Conservation (phyloP, 2,113 vertebrate species). For the Casuarius casuarius region DNA sequence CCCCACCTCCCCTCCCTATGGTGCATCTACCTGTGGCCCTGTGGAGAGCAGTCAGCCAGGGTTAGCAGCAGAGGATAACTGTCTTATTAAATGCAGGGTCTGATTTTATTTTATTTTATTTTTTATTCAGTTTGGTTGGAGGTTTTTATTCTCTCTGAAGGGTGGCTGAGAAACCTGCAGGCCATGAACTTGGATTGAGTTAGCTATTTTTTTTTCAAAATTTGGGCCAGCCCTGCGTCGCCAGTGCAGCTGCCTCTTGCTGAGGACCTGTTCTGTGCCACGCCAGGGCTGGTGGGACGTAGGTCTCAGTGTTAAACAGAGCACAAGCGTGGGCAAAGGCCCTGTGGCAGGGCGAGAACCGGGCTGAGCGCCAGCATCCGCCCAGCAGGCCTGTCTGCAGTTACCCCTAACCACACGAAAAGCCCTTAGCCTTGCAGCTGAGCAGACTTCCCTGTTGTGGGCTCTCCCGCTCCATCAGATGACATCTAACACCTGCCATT, state of each 20-base stretch:
- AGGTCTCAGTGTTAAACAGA: neutral
- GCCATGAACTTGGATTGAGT: neutral
- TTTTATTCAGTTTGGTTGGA: neutral
- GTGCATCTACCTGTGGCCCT: neutral
- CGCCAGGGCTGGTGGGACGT: no score
- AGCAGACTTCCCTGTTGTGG: no score
- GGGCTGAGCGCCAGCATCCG: no score
- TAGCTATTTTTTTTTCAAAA: neutral
- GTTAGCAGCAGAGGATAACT: slow-evolving; percentile 27
- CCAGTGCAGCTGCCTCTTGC: neutral
- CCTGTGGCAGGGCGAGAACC: no score
- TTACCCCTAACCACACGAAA: neutral
- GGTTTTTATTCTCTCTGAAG: neutral
- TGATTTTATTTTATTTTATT: neutral
- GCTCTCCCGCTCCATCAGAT: neutral
- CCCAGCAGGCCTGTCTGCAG: no score
- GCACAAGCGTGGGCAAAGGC: neutral
- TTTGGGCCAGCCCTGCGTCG: neutral
- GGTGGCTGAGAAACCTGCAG: neutral
- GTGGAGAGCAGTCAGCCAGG: slow-evolving; percentile 19
- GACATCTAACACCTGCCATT: neutral
- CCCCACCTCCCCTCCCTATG: slow-evolving; percentile 16
- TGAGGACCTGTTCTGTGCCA: neutral
- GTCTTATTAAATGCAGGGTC: neutral
- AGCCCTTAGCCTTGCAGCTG: neutral